Base-by-base conservation (phyloP, 2,888 invertebrate species). In the Pheosia tremula region DNA sequence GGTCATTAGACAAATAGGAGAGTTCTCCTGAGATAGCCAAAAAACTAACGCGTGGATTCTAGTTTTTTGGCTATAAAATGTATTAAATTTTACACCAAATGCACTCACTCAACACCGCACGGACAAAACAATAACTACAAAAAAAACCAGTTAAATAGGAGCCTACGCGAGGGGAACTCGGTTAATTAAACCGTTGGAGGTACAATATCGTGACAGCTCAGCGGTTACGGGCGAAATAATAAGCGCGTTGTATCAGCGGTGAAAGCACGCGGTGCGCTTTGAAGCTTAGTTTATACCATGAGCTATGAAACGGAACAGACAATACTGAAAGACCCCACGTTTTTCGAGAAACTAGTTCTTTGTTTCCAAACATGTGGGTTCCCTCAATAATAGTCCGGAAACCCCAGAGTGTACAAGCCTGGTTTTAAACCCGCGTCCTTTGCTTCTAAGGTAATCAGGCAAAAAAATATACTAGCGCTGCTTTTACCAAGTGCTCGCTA, bases 201-300 rank as follows among this genome's bases (percentile, higher is more conserved):
- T 73, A 73, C 73, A 74, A 72, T 76, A 77, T 79, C 78, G 78
- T 78, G 81, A 77, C 79, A 77, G 75, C 59, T 62, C 61, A 63
- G 61, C 59, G 60, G 70, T 64, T 73, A 60, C 68, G 60, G 64
- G 71, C 68, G 57, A 77, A 80, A 78, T 83, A 80, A 81, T 83
- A 80, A 78, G 73, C 75, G 66, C 72, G 69, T 67, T 63, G 57
- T 64, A 71, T 58, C 63, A 69, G 62, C 63, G 78, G 82, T 77
- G 82, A 83, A 84, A 84, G 83, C 79, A 73, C 62, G 78, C 82
- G 82, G 83, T 72, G 43, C 53, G 75, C 84, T 84, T 83, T 83
- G 82, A 84, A 72, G 76, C 56, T 65, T 24, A 45, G 4, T 54
- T 24, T 37, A 45, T 41, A 66, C 70, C 65, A 50, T 37, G 66